Conservation (phyloP, 1,140 invertebrate genomes). For the Drosophila equinoxialis region DNA sequence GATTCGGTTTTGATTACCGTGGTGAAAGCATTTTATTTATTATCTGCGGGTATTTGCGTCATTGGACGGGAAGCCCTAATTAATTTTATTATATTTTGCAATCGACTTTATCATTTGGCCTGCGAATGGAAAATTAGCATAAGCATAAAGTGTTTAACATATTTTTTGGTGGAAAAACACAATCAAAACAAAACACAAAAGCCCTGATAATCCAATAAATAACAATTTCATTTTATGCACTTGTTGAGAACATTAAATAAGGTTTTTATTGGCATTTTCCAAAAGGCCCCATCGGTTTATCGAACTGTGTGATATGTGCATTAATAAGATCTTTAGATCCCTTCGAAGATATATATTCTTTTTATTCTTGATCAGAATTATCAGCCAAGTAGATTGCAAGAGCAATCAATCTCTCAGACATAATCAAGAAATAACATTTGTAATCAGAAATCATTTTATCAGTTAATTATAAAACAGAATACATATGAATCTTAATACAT, state of each 20-base stretch:
- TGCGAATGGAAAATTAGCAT: background rate
- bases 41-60: constrained; percentile 44
- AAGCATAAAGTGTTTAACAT: constrained; percentile 7
- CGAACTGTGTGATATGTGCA: too few species aligned
- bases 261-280: background rate
- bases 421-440: too few species aligned
- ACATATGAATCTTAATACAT: too few species aligned
- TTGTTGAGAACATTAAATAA: background rate
- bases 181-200: background rate
- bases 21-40: constrained; percentile 52
- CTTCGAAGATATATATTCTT: too few species aligned
- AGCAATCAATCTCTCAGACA: too few species aligned
- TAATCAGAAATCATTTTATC: too few species aligned
- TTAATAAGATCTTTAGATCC: too few species aligned
- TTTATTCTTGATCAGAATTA: too few species aligned
- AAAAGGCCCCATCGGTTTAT: too few species aligned
- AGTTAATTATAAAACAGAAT: too few species aligned
- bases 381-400: too few species aligned
- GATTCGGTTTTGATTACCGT: constrained; percentile 41
- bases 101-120: background rate
- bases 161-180: background rate
- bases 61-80: constrained; percentile 40
- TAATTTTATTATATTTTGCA: constrained; percentile 31
- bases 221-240: background rate
- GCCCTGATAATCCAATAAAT: background rate